These are phyloP conservation scores for Syrmaticus mikado DNA, from an alignment of 2,113 vertebrate species.

Conservation along the genomic window DNA sequence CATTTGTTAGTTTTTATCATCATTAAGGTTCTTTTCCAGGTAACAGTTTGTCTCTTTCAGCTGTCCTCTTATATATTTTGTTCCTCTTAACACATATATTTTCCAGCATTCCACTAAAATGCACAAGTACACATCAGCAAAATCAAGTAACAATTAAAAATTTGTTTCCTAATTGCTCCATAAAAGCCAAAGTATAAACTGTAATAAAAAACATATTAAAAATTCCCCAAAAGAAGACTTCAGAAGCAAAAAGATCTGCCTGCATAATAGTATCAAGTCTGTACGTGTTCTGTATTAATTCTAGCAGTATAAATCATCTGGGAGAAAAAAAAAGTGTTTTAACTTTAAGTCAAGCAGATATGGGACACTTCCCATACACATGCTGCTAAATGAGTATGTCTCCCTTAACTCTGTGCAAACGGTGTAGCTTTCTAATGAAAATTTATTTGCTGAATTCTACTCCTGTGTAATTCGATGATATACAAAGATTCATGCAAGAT, in stretches of 20 bases:
- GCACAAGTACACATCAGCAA: not conserved
- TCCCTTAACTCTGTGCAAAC: not conserved
- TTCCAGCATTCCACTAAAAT: not conserved
- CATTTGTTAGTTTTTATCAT: not conserved
- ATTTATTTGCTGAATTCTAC: not conserved
- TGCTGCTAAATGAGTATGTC: not conserved
- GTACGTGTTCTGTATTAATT: not conserved
- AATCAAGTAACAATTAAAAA: not conserved
- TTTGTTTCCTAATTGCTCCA: not conserved
- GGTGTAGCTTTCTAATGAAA: not conserved
- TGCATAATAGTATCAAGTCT: not conserved
- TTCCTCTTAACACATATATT: not conserved
- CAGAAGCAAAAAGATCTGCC: not conserved
- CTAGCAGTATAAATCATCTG: not conserved
- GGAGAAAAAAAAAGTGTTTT: not conserved
- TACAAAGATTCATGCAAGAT: not conserved
- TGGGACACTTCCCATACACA: not conserved
- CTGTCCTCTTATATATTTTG: not conserved
- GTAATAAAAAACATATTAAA: not conserved
- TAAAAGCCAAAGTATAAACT: constrained; percentile 20
- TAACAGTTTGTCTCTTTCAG: constrained; percentile 13
- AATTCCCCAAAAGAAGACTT: not conserved
- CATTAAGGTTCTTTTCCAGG: not conserved
- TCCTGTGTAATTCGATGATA: not conserved
- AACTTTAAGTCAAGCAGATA: not conserved